These are phyloP conservation scores for Argyra leucocephala DNA, from an alignment of 2,888 invertebrate genomes.

Conservation along the genomic window DNA sequence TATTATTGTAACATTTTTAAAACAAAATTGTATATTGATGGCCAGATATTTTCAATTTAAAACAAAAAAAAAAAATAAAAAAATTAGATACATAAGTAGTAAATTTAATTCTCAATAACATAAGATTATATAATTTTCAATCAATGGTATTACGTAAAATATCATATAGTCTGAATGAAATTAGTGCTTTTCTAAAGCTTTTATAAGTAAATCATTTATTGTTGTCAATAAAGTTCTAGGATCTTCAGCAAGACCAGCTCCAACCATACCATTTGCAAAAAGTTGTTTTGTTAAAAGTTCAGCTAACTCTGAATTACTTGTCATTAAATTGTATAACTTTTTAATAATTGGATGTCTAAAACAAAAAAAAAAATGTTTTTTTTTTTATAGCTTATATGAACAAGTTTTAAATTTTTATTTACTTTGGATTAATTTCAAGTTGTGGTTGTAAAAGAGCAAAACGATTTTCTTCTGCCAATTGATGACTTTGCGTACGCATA, in stretches of 20 bases:
- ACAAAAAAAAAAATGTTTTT: conserved; percentile 25
- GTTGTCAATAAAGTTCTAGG: conserved; percentile 73
- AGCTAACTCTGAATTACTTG: conserved; percentile 69
- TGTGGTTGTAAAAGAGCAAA: conserved; percentile 81
- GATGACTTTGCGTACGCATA: conserved; percentile 76
- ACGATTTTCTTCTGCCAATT: conserved; percentile 72
- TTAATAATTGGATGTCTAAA: conserved; percentile 79
- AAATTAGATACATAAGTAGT: too few relatives aligned
- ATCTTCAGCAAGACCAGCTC: conserved; percentile 87
- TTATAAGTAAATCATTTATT: conserved; percentile 75
- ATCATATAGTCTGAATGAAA: too few relatives aligned
- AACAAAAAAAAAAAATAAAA: too few relatives aligned
- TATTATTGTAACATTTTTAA: too few relatives aligned
- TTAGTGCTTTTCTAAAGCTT: conserved; percentile 69
- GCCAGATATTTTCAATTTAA: too few relatives aligned
- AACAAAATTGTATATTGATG: too few relatives aligned
- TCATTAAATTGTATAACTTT: conserved; percentile 67
- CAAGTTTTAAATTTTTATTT: conserved; percentile 29
- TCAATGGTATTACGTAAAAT: too few relatives aligned
- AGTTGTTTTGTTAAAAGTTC: conserved; percentile 79
- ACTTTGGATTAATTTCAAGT: conserved; percentile 89
- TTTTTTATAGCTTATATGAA: not conserved
- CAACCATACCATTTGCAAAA: conserved; percentile 90
- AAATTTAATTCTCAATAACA: too few relatives aligned
- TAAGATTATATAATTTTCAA: too few relatives aligned